Percentiles rank a stretch among this genome's conserved stretches.
These are phyloP conservation scores for Dicerorhinus sumatrensis DNA, from an alignment of 2,113 vertebrate species.

Conservation along the genomic window DNA sequence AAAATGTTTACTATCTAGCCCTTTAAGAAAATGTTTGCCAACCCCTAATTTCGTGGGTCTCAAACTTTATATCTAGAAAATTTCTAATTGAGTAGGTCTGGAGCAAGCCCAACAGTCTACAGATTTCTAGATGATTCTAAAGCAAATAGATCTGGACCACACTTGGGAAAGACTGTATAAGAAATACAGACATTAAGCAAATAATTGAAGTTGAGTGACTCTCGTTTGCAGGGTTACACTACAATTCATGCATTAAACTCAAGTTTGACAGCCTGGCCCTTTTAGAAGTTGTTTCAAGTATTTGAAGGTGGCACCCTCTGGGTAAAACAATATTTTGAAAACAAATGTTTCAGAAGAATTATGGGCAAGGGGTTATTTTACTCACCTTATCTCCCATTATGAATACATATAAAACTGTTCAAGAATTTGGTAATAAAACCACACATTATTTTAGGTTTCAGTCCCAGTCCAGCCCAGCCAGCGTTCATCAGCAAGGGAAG, in stretches of 20 bases:
- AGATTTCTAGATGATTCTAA: neutral
- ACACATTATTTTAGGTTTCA: conserved; percentile 12
- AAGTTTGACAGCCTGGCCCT: neutral
- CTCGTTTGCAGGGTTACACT: neutral
- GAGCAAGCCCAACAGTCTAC: neutral
- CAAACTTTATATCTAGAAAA: neutral
- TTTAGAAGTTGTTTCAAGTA: conserved; percentile 14
- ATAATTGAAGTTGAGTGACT: fast-evolving
- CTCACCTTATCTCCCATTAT: conserved; percentile 69
- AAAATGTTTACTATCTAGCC: neutral
- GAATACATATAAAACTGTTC: conserved; percentile 55
- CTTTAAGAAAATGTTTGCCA: neutral
- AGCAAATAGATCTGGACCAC: neutral
- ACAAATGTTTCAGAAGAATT: conserved; percentile 71
- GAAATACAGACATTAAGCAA: neutral
- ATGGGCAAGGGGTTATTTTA: conserved; percentile 58
- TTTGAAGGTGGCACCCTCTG: conserved; percentile 68
- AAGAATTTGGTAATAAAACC: conserved; percentile 69
- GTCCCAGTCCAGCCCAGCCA: neutral
- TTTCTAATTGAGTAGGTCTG: neutral
- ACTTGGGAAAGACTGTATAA: neutral
- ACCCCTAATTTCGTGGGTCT: neutral
- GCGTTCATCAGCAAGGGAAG: conserved; percentile 16
- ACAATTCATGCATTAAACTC: neutral
- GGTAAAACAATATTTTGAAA: conserved; percentile 79